Percentiles rank a stretch among this genome's conserved stretches.
Conservation (phyloP, 2,797 vertebrate species). For the Falco cherrug region DNA sequence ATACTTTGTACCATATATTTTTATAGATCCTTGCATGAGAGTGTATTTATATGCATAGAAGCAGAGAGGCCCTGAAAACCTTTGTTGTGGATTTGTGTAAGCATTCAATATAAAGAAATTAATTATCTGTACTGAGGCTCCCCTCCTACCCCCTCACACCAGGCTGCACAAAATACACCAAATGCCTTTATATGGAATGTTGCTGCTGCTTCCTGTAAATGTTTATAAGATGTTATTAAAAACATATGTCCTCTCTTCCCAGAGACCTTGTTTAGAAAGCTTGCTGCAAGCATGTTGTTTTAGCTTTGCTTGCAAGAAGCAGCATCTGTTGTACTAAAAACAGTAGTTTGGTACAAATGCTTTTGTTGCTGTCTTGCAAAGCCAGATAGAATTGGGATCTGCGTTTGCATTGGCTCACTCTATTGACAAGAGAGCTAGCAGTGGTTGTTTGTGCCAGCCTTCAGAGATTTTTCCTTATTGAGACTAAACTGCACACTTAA, state of each 20-base stretch:
- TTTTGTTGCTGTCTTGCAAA: slow-evolving; percentile 29
- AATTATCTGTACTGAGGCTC: slow-evolving; percentile 13
- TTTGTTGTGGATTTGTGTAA: slow-evolving; percentile 36
- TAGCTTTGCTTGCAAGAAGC: slow-evolving; percentile 40
- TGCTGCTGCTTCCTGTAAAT: slow-evolving; percentile 64
- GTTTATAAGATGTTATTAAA: slow-evolving; percentile 70
- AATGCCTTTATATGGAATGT: slow-evolving; percentile 66
- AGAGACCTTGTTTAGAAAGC: slow-evolving; percentile 49
- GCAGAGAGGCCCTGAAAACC: neutral
- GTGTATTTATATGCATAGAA: neutral
- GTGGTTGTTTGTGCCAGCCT: neutral
- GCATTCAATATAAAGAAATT: slow-evolving; percentile 16
- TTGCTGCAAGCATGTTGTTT: slow-evolving; percentile 15
- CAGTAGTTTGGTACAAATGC: slow-evolving; percentile 28
- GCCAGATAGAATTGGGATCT: neutral
- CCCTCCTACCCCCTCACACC: neutral
- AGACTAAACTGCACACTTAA: neutral
- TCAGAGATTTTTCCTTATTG: neutral
- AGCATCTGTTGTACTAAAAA: slow-evolving; percentile 41
- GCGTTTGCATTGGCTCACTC: neutral
- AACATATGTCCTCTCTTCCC: slow-evolving; percentile 63
- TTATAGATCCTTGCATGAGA: neutral
- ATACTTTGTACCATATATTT: neutral
- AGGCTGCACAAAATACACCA: slow-evolving; percentile 40
- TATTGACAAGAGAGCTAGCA: neutral